Conservation (phyloP, 2,888 invertebrate genomes). For the Cryptophagus acutangulus region DNA sequence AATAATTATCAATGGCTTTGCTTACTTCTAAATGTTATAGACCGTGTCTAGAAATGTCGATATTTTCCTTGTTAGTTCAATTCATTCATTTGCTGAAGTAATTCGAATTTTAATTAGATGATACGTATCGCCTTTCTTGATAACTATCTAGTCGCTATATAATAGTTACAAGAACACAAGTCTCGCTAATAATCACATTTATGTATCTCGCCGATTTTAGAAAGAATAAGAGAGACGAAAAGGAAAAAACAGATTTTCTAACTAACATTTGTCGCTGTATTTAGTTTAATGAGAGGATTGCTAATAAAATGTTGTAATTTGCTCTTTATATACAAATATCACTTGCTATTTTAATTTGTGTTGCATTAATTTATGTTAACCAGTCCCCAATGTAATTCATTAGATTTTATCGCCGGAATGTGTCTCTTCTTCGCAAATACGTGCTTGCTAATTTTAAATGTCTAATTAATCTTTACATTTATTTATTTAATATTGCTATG, state of each 20-base stretch:
- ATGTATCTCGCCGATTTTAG: no score
- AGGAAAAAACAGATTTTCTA: neutral
- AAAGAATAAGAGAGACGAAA: no score
- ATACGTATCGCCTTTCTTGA: slow-evolving; percentile 25
- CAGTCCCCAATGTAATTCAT: no score
- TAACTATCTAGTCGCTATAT: slow-evolving; percentile 14
- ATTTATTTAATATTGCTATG: no score
- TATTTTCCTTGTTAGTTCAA: slow-evolving; percentile 25
- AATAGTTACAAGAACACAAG: slow-evolving; percentile 11
- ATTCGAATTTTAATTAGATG: slow-evolving; percentile 33
- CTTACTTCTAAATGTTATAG: no score
- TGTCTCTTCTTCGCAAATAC: no score
- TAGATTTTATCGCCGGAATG: no score
- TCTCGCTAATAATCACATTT: slow-evolving; percentile 6
- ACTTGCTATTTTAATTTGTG: slow-evolving; percentile 11
- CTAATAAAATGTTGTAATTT: slow-evolving; percentile 14
- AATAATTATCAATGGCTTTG: no score
- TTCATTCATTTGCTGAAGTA: slow-evolving; percentile 28
- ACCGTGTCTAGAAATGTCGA: slow-evolving; percentile 25
- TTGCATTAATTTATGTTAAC: no score
- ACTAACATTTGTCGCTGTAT: slow-evolving; percentile 7
- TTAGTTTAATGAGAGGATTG: slow-evolving; percentile 10
- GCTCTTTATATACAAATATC: slow-evolving; percentile 11
- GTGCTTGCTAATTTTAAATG: no score
- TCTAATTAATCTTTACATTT: no score